phyloP scores from a whole-genome alignment of 2,888 invertebrate genomes.

The Rhabditoides inermis region DNA sequence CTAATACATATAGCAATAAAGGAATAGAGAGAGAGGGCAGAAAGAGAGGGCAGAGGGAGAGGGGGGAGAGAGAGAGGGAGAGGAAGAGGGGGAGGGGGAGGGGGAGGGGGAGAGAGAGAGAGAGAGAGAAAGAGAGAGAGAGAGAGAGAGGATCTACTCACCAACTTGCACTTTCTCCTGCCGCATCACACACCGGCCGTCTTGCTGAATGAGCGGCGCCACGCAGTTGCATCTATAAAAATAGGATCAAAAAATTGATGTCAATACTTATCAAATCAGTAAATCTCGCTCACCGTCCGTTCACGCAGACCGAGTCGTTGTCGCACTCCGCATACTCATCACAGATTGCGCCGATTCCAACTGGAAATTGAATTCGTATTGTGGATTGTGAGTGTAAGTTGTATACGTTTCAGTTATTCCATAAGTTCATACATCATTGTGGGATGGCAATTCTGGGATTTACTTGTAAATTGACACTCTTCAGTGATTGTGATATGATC shows the following conservation, averaged over 20 bases:
- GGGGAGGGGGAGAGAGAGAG: neutral
- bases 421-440: too few species aligned
- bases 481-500: too few species aligned
- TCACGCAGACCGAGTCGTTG: constrained; percentile 38
- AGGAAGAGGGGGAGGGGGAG: neutral
- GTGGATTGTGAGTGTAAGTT: too few species aligned
- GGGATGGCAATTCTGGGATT: too few species aligned
- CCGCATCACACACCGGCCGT: constrained; percentile 41
- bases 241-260: too few species aligned
- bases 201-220: constrained; percentile 40
- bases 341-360: constrained; percentile 45
- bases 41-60: constrained; percentile 1
- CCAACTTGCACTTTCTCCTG: constrained; percentile 9
- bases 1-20: neutral
- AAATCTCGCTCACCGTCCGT: too few species aligned
- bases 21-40: neutral
- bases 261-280: too few species aligned
- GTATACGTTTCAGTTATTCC: too few species aligned
- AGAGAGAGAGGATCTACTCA: constrained; percentile 1
- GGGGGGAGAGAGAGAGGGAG: neutral
- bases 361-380: constrained; percentile 19
- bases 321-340: constrained; percentile 40
- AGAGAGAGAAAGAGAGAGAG: neutral
- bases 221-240: constrained; percentile 47
- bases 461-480: too few species aligned